Evolutionary conservation across 2,888 invertebrate genomes (phyloP), one percentile per base, ranked within the genome.

Genomic region (Cephus rjabovi): DNA sequence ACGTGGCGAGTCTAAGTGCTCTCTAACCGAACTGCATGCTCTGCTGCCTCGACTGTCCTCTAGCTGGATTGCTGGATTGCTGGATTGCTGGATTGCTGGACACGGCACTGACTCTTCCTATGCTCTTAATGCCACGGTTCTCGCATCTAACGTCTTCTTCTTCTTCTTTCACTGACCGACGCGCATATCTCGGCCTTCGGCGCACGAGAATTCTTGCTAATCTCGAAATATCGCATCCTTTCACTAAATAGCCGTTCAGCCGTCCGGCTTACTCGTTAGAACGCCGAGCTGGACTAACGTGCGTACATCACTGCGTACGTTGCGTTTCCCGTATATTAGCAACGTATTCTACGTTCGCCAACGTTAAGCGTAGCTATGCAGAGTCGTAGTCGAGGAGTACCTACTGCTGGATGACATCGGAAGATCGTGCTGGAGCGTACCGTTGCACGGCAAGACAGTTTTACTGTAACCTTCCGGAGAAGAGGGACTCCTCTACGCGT

Each of bases 1-100:
- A 78, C 83, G 81, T 86, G 80, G 87, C 87, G 87, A 84, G 78
- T 88, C 86, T 87, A 89, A 89, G 80, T 84, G 81, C 81, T 37
- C 81, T 78, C 79, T 75, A 77, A 81, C 75, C 77, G 77, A 75
- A 74, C 79, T 79, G 77, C 82, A 85, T 80, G 87, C 86, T 84
- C 83, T 80, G 87, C 77, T 83, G 86, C 77, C 75, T 81, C 77
- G 78, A 70, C 79, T 83, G 85, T 84, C 82, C 83, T 81, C 77
- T 35, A 75, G 56, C 56, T 56, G 56, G 56, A 56, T 56, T 56
- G 56, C 15, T 40, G 37, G 37, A 37, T 37, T 37, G 37, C 4
- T 40, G 40, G 40, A 40, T 40, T 40, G 40, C 12, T 40, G 56
- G 56, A 56, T 56, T 56, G 23, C 56, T 56, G 56, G 56, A 56